Base-by-base conservation (phyloP, 1,140 invertebrate genomes). In the Mercenaria mercenaria region DNA sequence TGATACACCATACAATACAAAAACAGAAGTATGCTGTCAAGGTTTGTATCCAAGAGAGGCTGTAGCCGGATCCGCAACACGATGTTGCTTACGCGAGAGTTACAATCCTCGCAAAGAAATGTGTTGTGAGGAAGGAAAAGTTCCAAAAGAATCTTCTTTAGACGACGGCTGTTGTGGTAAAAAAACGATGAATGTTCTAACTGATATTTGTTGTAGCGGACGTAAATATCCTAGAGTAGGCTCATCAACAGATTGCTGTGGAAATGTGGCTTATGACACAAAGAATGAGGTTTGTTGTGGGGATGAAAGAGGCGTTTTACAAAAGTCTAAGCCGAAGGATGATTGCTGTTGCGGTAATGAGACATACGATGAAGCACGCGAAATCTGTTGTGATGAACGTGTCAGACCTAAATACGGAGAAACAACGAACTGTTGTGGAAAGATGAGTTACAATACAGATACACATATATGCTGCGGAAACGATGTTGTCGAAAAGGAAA, bases 191-290 rank as follows among this genome's bases (percentile, higher is more conserved):
- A 83, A 83, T 67, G 41, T 29, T 29, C 23, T 39, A 67, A 69
- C 26, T n/a, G 41, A 83, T 23, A 41, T 83, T n/a, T 83, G 81
- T 34, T 83, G 81, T 47, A 64, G 67, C 26, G 61, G 61, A n/a
- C 23, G 59, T 15, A 83, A 43, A 43, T 83, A 41, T 67, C 26
- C 29, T 61, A 32, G 29, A 61, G 23, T 6, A 26, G 37, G 50
- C 8, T 52, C 39, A 20, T 47, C 59, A 10, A 59, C 32, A 20
- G 39, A 43, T 64, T 83, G 81, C 29, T 83, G 81, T 67, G 81
- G 41, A 29, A 23, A n/a, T 13, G 18, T 43, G 4, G 61, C 81
- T 11, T 67, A 41, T 37, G 81, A 83, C 47, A 18, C 81, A 0
- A 13, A 32, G 18, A 50, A 34, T 3, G 61, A 64, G 47, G 34